Evolutionary conservation across 2,113 vertebrate genomes (phyloP).

Genomic region (Gulo gulo): DNA sequence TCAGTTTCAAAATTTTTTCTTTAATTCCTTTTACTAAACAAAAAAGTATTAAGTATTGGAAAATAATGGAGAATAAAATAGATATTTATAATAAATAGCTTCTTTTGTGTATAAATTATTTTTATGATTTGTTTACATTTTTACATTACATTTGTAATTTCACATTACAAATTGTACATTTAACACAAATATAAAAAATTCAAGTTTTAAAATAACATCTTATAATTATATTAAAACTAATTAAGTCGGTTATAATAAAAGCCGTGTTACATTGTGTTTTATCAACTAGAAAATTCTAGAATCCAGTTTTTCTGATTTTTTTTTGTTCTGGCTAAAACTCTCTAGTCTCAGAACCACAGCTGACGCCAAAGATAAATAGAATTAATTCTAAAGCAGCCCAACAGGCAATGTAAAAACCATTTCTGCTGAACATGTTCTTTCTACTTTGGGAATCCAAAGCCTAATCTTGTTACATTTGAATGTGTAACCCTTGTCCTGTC

Average conservation of each 20-base stretch:
- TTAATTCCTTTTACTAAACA: not conserved
- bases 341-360: slow-evolving; percentile 22
- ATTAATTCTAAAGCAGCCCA: slow-evolving; percentile 60
- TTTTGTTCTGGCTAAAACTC: slow-evolving; percentile 25
- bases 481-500: slow-evolving; percentile 63
- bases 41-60: not conserved
- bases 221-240: not conserved
- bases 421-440: slow-evolving; percentile 69
- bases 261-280: not conserved
- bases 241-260: slow-evolving; percentile 6
- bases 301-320: not conserved
- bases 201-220: not conserved
- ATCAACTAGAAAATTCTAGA: not conserved
- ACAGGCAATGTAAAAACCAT: slow-evolving; percentile 28
- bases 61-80: slow-evolving; percentile 1
- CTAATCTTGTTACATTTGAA: slow-evolving; percentile 70
- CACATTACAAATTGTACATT: not conserved
- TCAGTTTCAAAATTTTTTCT: not conserved
- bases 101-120: not conserved
- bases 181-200: not conserved
- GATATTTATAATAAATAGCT: not conserved
- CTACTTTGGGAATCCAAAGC: slow-evolving; percentile 60
- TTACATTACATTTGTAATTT: no score
- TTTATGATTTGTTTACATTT: not conserved
- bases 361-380: slow-evolving; percentile 72